Evolutionary conservation across 1,140 invertebrate species (phyloP), one percentile per base, ranked within the genome.

Genomic region (Drosophila virilis): DNA sequence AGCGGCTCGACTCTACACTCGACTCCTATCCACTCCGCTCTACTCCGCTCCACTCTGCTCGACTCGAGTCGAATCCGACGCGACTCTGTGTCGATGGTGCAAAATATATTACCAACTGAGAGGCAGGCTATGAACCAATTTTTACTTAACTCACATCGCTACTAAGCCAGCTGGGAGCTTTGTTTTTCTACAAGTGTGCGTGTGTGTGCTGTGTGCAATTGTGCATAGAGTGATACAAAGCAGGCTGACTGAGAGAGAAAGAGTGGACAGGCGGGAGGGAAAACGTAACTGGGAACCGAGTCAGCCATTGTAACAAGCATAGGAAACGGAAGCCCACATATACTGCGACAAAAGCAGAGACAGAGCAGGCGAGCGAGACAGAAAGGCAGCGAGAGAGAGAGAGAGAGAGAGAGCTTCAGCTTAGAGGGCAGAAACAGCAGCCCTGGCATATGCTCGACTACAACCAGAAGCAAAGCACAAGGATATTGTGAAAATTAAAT

Each of bases 401-500:
- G 54, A 50, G 64, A 51, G n/a, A 38, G 40, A 15, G 15, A 22
- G 42, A 9, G 64, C 43, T 60, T 60, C 38, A 38, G 73, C 72
- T 77, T 9, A 52, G 40, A 67, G 57, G 12, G 32, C 33, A 54
- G 12, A 22, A 50, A 52, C 37, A 51, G 54, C 45, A 70, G 66
- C 50, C 40, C 66, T 50, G 45, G 77, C 80, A 81, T 73, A 80
- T 80, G 78, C 77, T 80, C 35, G 43, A 77, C 42, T 55, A 57
- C 67, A 43, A 68, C 57, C 73, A 70, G 73, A 54, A 77, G 61
- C 73, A 77, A 80, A 73, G 81, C 81, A 71, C 81, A 85, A 84
- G 81, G 81, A 85, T 85, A 85, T 85, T 85, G 82, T 85, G 75
- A 85, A 85, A 85, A 85, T 85, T 85, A 85, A 85, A 85, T 85